Base-by-base conservation (phyloP, 2,888 invertebrate species). In the Synergus laeviventris region DNA sequence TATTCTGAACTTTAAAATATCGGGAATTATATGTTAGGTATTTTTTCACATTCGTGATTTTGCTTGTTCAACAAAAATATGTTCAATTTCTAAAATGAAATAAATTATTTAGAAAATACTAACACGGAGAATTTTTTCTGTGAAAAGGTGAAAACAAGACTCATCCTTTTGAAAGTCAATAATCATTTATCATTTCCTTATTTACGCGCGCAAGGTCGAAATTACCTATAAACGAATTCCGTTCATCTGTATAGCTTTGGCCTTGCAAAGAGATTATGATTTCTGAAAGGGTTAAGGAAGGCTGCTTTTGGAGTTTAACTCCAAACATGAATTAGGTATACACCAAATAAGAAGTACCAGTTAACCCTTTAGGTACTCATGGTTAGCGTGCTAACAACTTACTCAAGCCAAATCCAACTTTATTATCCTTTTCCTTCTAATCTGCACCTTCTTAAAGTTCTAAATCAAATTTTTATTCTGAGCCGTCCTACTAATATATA, bases 261-360 rank as follows among this genome's bases (percentile, higher is more conserved):
- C 70, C 70, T 70, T 70, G 70, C 31, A 70, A 70, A 70, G 70
- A 49, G 70, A 70, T 70, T 70, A 70, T 70, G 21, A 70, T 45
- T 70, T 36, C 16, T 31, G 70, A 70, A 70, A 70, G 49, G 49
- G 49, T 70, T 70, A 42, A 62, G 38, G 38, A 62, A 36, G 36
- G 38, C 38, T 18, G 38, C 62, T 62, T 62, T 45, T 16, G 16
- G 31, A 14, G 16, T 70, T 70, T 36, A 31, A 70, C 49, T 31
- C 70, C 11, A 31, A 49, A 31, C 70, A n/a, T 36, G 36, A 70
- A 45, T 49, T 70, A 45, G 24, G 31, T 21, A n/a, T n/a, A 70
- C 49, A 9, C n/a, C n/a, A 31, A 31, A 31, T 70, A n/a, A n/a
- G n/a, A n/a, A n/a, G n/a, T n/a, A 70, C 70, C 70, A 70, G 70